Evolutionary conservation across 92 coral and sea anemone species (phyloP).

Genomic region (Epizoanthus stellaris): DNA sequence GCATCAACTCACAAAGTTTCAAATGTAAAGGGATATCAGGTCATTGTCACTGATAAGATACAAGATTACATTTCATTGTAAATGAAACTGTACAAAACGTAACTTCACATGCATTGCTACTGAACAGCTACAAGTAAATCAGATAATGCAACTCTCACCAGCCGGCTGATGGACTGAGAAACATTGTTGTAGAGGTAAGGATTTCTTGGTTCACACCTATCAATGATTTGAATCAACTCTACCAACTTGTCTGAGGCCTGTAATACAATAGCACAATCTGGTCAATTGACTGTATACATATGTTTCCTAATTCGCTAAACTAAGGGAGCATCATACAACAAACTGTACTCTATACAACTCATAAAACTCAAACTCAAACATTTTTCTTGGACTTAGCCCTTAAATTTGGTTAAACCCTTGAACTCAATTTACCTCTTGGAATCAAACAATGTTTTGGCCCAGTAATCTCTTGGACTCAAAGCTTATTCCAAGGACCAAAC

Average conservation of each 20-base stretch:
- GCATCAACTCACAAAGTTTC: too few species aligned
- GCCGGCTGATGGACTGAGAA: conserved; percentile 87
- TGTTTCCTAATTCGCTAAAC: too few species aligned
- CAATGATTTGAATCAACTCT: conserved; percentile 89
- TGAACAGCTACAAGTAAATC: background rate
- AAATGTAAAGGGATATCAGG: too few species aligned
- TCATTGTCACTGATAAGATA: background rate
- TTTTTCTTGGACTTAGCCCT: background rate
- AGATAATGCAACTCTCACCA: conserved; percentile 63
- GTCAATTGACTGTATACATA: too few species aligned
- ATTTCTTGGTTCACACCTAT: conserved; percentile 95
- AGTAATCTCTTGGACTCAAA: too few species aligned
- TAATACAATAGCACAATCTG: background rate
- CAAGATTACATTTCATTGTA: background rate
- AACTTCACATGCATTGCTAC: background rate
- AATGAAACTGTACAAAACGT: background rate
- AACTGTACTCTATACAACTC: background rate
- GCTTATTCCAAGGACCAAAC: too few species aligned
- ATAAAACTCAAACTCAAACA: background rate
- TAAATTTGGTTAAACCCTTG: background rate
- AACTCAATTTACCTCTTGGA: background rate
- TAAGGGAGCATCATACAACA: background rate
- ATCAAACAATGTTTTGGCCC: background rate
- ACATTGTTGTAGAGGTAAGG: conserved; percentile 84
- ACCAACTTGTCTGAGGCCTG: conserved; percentile 93